phyloP scores from a whole-genome alignment of 2,797 vertebrate species.

The Rhodeus uyekii region DNA sequence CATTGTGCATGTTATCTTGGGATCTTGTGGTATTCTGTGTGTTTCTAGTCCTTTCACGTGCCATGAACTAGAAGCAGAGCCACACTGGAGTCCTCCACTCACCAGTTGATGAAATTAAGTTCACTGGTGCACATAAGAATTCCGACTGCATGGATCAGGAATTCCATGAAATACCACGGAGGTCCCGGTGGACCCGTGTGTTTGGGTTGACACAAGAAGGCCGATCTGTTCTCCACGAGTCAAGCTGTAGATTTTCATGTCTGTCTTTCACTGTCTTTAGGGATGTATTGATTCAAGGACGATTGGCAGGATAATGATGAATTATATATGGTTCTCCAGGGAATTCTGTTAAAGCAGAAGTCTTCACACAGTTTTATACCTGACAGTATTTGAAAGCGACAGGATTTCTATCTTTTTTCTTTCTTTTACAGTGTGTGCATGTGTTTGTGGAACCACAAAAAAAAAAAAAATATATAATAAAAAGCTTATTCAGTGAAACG shows the following conservation, averaged over 20 bases:
- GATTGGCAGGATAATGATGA: constrained; percentile 17
- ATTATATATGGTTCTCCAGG: constrained; percentile 23
- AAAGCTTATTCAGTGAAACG: no score
- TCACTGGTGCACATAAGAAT: constrained; percentile 21
- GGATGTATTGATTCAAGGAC: constrained; percentile 25
- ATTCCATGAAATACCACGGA: constrained; percentile 29
- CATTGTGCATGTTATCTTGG: not conserved
- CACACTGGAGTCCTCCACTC: not conserved
- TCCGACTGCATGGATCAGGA: constrained; percentile 25
- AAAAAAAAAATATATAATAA: no score
- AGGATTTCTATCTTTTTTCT: no score
- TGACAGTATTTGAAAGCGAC: not conserved
- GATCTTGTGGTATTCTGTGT: not conserved
- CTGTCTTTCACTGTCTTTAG: constrained; percentile 23
- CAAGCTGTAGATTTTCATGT: constrained; percentile 1
- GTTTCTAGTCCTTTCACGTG: not conserved
- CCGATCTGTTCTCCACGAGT: constrained; percentile 13
- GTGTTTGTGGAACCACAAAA: no score
- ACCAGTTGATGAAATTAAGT: constrained; percentile 15
- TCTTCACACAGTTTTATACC: not conserved
- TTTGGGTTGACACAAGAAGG: constrained; percentile 27
- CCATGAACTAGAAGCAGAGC: not conserved
- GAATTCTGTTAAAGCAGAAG: not conserved
- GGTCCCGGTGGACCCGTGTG: constrained; percentile 2
- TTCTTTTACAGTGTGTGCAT: no score